These are phyloP conservation scores for Neosalanx taihuensis DNA, from an alignment of 2,797 vertebrate genomes.

Conservation along the genomic window DNA sequence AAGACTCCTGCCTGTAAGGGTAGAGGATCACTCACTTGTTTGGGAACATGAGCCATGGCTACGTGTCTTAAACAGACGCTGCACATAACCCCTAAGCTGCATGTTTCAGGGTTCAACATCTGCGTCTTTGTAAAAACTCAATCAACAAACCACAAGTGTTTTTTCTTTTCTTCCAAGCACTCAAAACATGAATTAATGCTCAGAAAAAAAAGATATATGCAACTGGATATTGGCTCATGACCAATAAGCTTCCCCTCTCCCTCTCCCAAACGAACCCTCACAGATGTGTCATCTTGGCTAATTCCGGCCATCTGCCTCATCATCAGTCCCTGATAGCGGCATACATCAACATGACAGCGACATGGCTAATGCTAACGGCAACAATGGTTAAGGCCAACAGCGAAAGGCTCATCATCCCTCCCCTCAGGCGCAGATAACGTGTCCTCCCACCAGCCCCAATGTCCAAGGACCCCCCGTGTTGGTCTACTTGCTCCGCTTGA, in stretches of 20 bases:
- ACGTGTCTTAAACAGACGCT: too few relatives aligned
- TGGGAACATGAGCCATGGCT: too few relatives aligned
- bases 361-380: slow-evolving; percentile 13
- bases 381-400: slow-evolving; percentile 23
- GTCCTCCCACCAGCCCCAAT: slow-evolving; percentile 54
- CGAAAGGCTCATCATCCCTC: slow-evolving; percentile 28
- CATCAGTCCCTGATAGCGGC: slow-evolving; percentile 39
- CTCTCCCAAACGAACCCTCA: neutral
- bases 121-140: neutral
- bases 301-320: neutral
- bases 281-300: neutral
- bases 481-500: slow-evolving; percentile 46
- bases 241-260: neutral
- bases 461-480: slow-evolving; percentile 36
- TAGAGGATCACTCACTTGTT: too few relatives aligned
- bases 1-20: too few relatives aligned
- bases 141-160: slow-evolving; percentile 3
- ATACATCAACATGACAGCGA: slow-evolving; percentile 47
- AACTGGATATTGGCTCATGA: neutral
- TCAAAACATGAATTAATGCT: slow-evolving; percentile 46
- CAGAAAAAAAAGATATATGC: neutral
- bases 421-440: slow-evolving; percentile 46
- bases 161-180: neutral
- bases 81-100: too few relatives aligned
- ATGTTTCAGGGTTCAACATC: neutral